A percentile compares a stretch with the other conserved stretches of the same genome.
phyloP scores from a whole-genome alignment of 2,797 vertebrate species.

The Caiman crocodilus region DNA sequence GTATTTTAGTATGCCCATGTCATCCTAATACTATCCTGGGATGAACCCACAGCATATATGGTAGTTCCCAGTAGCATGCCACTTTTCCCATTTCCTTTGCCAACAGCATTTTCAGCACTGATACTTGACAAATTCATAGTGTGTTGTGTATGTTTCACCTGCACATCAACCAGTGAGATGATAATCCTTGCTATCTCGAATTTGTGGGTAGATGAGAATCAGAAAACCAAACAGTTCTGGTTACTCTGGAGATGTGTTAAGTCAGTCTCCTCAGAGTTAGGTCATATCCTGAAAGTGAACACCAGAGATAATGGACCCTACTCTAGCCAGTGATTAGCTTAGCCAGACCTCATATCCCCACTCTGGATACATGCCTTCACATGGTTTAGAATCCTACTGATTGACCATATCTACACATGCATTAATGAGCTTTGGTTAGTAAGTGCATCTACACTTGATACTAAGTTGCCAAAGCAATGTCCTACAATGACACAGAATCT shows the following conservation, averaged over 20 bases:
- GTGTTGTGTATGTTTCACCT: neutral
- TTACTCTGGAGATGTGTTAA: neutral
- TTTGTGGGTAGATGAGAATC: neutral
- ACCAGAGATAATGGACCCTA: too few species aligned
- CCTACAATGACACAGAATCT: too few species aligned
- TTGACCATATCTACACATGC: too few species aligned
- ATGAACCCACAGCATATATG: neutral
- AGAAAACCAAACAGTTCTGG: neutral
- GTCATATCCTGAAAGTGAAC: neutral
- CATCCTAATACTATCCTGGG: neutral
- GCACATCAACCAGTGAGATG: rapidly evolving
- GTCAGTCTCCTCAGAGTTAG: neutral
- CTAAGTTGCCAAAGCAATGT: too few species aligned
- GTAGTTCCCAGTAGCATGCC: neutral
- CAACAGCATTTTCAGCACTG: conserved; percentile 32
- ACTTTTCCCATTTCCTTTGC: neutral
- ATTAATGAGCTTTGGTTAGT: too few species aligned
- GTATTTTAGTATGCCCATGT: neutral
- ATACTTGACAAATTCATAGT: conserved; percentile 24
- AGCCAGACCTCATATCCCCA: too few species aligned
- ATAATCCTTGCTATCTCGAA: conserved; percentile 5
- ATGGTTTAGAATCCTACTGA: too few species aligned
- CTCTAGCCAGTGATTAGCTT: too few species aligned
- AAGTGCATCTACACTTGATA: too few species aligned
- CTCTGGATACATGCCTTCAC: too few species aligned